Evolutionary conservation across 2,888 invertebrate species (phyloP).

Genomic region (Cerastoderma edule): DNA sequence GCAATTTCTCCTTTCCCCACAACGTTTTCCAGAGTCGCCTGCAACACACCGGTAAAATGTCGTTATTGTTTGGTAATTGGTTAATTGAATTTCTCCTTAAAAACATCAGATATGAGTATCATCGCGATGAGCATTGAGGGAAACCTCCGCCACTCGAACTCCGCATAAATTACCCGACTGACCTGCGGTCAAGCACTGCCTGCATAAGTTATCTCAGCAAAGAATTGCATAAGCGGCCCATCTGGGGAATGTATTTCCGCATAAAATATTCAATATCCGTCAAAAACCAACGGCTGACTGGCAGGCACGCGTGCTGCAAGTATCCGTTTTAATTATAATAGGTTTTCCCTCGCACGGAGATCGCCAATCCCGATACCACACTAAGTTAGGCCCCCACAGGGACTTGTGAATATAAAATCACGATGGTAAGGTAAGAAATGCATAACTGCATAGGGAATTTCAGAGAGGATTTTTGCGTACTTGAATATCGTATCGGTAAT

Average conservation of each 20-base stretch:
- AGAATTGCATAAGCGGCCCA: constrained; percentile 45
- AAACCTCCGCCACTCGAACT: constrained; percentile 14
- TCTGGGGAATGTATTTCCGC: constrained; percentile 46
- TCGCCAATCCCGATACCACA: constrained; percentile 13
- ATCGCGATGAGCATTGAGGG: too few species aligned
- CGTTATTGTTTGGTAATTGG: too few species aligned
- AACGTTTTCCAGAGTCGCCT: too few species aligned
- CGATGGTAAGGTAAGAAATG: not conserved
- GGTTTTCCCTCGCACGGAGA: constrained; percentile 31
- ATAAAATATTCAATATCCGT: constrained; percentile 48
- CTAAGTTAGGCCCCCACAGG: constrained; percentile 30
- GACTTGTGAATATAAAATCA: not conserved
- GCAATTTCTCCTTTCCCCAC: too few species aligned
- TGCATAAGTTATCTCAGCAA: constrained; percentile 30
- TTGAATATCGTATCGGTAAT: too few species aligned
- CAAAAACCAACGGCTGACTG: constrained; percentile 42
- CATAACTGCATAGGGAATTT: too few species aligned
- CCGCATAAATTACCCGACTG: constrained; percentile 20
- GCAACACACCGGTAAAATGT: too few species aligned
- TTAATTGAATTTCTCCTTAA: too few species aligned
- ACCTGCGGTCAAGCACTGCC: constrained; percentile 21
- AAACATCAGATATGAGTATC: too few species aligned
- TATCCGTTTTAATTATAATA: constrained; percentile 50
- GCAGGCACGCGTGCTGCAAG: constrained; percentile 36
- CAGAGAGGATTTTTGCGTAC: too few species aligned